Base-by-base conservation (phyloP, 2,113 vertebrate species). In the Chitala chitala region DNA sequence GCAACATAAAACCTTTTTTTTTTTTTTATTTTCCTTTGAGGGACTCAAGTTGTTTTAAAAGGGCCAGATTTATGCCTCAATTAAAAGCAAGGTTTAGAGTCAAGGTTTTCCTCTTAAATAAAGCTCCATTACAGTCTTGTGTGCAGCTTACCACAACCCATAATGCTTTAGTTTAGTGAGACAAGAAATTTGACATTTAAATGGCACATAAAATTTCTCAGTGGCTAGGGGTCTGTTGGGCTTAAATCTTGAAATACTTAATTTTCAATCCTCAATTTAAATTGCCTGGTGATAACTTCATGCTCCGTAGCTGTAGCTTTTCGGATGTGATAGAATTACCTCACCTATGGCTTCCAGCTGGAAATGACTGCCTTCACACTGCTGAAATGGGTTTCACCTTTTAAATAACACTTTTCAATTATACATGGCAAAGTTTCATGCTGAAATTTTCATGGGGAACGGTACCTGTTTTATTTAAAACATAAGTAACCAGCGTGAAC, bases 241-340 rank as follows among this genome's bases (percentile, higher is more conserved):
- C 77, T 71, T 77, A 74, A 72, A 82, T 78, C 69, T 13, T 77
- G 83, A 82, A 86, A 84, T 84, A 76, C 79, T 85, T 85, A 71
- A 87, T 85, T 84, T 76, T 1, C 68, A 78, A 63, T 10, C 31
- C 24, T 59, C 26, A 40, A 42, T 63, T 50, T 81, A 82, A 75
- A 50, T 74, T 71, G 75, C 69, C 61, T 1, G 79, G 76, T 82
- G 83, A 83, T 79, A 78, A 70, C 71, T 73, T 75, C 59, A 82
- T 61, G 75, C 76, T 84, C 78, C 81, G 83, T 74, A 71, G 77
- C 5, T 24, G 38, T 33, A 72, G 71, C 59, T 82, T 80, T 78
- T 78, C 78, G 69, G 76, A 76, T 85, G 82, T 80, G 82, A 85
- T 85, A 81, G 82, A 81, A 79, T 74, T 38, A 76, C 46, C 65